phyloP scores from a whole-genome alignment of 2,797 vertebrate species.

The Gastrophryne carolinensis region DNA sequence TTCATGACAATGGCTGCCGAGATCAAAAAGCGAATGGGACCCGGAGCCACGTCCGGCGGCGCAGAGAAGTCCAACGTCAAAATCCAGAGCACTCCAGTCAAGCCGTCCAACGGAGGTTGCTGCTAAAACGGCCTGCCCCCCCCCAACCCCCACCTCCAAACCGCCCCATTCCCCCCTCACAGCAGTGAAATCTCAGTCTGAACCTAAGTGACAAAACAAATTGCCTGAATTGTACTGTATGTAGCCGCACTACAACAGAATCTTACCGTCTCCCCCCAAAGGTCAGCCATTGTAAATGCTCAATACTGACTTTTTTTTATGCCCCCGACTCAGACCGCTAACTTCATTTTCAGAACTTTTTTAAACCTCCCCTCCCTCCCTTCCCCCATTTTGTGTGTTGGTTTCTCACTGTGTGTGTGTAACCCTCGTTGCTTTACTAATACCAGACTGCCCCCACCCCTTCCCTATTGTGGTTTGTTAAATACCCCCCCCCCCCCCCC shows the following conservation, averaged over 20 bases:
- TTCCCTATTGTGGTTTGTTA: constrained; percentile 84
- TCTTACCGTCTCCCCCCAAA: constrained; percentile 78
- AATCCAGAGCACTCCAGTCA: constrained; percentile 96
- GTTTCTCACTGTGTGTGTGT: constrained; percentile 80
- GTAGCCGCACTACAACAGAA: constrained; percentile 96
- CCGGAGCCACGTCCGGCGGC: constrained; percentile 89
- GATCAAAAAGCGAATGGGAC: constrained; percentile 98
- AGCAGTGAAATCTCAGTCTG: constrained; percentile 80
- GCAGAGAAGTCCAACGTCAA: constrained; percentile 93
- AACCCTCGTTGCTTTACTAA: constrained; percentile 90
- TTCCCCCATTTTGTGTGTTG: constrained; percentile 73
- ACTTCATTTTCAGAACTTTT: constrained; percentile 86
- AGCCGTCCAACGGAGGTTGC: constrained; percentile 93
- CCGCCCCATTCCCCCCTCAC: constrained; percentile 65
- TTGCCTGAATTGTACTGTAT: constrained; percentile 97
- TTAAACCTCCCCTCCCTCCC: constrained; percentile 68
- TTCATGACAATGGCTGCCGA: constrained; percentile 99
- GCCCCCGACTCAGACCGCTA: constrained; percentile 80
- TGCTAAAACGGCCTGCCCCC: constrained; percentile 82
- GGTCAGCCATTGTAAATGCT: constrained; percentile 82
- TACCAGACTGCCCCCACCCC: constrained; percentile 79
- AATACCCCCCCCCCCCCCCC: constrained; percentile 71
- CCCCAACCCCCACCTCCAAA: constrained; percentile 10
- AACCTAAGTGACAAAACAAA: constrained; percentile 79
- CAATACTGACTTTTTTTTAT: constrained; percentile 84